Evolutionary conservation across 2,113 vertebrate genomes (phyloP), one percentile per base, ranked within the genome.

Genomic region (Oenanthe melanoleuca): DNA sequence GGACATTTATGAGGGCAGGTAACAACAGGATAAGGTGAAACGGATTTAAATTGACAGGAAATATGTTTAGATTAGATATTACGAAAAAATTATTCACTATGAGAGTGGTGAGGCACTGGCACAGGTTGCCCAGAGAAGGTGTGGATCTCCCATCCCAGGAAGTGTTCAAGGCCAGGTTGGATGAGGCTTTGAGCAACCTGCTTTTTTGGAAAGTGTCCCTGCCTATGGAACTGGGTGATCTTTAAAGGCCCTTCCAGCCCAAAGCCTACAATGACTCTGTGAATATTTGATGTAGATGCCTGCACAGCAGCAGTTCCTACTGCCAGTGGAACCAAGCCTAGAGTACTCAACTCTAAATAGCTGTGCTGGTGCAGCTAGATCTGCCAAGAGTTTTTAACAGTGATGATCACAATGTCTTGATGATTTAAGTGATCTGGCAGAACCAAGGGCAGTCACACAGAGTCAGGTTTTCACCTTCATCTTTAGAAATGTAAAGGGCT

Each of bases 311-410:
- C 60, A 21, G 25, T 33, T 89, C 7, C 0, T 82, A 10, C 38
- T 77, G 85, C 67, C 64, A 22, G 67, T 21, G 73, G 88, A 55
- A 49, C 29, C n/a, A 38, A 64, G 82, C 72, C 88, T 78, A 31
- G 65, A 64, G 69, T 45, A 86, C 29, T 83, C 49, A 56, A 55
- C 31, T 65, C 73, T 66, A 21, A 94, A 88, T 77, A 80, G 82
- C 74, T 86, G 23, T 56, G 34, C 71, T 92, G 78, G n/a, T 56
- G 64, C 79, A 93, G 67, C 13, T 12, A 49, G 60, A 44, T 86
- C 71, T 95, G 89, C 93, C 82, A 93, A 15, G 75, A 73, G 63
- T 63, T 92, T 91, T 72, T 77, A 85, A 63, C 56, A 56, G 85
- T 12, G 44, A 66, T 86, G 63, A 34, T 80, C 29, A 5, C 1